phyloP scores from a whole-genome alignment of 2,797 vertebrate species.

The Gorsachius magnificus region DNA sequence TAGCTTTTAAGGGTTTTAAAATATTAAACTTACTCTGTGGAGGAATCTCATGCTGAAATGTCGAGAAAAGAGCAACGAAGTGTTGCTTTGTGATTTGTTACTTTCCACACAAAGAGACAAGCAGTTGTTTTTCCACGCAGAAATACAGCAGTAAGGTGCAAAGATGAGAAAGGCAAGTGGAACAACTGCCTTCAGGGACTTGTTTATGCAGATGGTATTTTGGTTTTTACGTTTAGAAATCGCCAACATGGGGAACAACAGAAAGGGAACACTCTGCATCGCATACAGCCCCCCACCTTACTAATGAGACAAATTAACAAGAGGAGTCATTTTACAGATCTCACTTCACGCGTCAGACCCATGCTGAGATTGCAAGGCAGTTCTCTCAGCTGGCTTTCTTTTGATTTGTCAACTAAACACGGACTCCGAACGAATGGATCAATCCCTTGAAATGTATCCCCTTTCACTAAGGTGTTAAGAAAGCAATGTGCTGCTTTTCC shows the following conservation, averaged over 20 bases:
- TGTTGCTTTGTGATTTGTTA: not conserved
- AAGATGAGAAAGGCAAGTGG: not conserved
- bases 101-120: not conserved
- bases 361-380: not conserved
- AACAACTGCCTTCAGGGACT: not conserved
- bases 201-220: not conserved
- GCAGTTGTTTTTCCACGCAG: not conserved
- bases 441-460: not conserved
- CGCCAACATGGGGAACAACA: not conserved
- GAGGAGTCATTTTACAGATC: constrained; percentile 4
- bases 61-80: not conserved
- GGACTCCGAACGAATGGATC: not conserved
- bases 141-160: not conserved
- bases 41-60: not conserved
- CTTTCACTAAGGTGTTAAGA: not conserved
- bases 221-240: not conserved
- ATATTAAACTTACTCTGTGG: not conserved
- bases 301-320: constrained; percentile 29
- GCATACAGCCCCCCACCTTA: not conserved
- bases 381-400: not conserved
- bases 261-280: not conserved
- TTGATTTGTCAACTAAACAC: not conserved
- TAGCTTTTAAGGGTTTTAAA: not conserved
- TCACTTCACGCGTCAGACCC: not conserved
- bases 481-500: not conserved